phyloP scores from a whole-genome alignment of 2,797 vertebrate species.

The Nyctibius grandis region DNA sequence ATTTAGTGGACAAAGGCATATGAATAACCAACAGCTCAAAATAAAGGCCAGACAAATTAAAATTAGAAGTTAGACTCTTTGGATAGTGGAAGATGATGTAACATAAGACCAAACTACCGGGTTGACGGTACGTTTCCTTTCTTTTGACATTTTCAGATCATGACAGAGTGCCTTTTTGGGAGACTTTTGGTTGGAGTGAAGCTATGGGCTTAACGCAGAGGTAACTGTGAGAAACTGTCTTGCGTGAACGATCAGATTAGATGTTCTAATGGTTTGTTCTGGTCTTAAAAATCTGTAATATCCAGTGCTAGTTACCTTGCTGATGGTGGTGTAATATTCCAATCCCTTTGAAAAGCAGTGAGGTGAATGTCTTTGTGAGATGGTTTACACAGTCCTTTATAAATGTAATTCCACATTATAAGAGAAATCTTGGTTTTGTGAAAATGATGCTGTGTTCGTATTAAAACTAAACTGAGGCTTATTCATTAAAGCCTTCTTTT shows the following conservation, averaged over 20 bases:
- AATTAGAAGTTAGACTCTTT: neutral
- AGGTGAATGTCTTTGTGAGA: neutral
- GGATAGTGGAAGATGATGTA: neutral
- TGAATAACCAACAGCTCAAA: neutral
- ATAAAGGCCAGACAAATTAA: neutral
- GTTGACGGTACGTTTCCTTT: neutral
- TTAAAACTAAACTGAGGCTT: neutral
- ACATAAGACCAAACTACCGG: neutral
- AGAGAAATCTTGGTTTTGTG: neutral
- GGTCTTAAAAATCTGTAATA: neutral
- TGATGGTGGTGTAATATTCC: neutral
- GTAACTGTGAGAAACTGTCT: neutral
- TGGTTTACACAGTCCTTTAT: neutral
- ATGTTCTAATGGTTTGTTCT: neutral
- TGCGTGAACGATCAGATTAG: neutral
- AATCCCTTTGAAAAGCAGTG: neutral
- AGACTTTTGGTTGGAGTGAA: neutral
- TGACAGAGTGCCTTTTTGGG: neutral
- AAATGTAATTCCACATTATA: neutral
- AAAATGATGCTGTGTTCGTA: neutral
- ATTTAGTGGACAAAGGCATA: neutral
- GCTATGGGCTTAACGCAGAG: neutral
- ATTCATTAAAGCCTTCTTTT: neutral
- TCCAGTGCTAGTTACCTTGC: neutral
- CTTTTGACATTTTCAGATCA: neutral